Evolutionary conservation across 1,140 invertebrate genomes (phyloP).

Genomic region (Drosophila lacertosa): DNA sequence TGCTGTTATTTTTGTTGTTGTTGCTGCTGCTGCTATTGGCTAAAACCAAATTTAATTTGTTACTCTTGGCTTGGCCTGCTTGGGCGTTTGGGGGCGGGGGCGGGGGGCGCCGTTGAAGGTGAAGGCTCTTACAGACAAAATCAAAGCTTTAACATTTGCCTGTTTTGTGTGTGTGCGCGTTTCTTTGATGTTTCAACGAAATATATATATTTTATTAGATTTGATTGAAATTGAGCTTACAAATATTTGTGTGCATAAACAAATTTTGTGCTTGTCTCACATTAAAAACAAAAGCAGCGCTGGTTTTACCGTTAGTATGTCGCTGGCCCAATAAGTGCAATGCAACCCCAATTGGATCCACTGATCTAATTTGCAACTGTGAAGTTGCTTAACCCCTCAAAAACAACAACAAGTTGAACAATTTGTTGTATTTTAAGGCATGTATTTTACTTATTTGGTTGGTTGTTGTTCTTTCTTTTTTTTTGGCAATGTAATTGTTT

Average conservation of each 20-base stretch:
- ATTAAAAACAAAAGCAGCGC: background rate
- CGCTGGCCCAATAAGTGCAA: background rate
- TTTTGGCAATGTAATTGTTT: constrained; percentile 64
- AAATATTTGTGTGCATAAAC: constrained; percentile 2
- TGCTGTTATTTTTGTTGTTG: constrained; percentile 39
- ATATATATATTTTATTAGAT: constrained; percentile 59
- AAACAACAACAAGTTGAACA: background rate
- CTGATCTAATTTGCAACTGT: background rate
- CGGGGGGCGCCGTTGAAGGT: constrained; percentile 8
- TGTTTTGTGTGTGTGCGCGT: constrained; percentile 16
- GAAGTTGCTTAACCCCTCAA: constrained; percentile 1
- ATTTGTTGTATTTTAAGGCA: background rate
- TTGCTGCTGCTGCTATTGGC: constrained; percentile 60
- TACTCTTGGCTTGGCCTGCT: too few species aligned
- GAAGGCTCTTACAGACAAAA: constrained; percentile 36
- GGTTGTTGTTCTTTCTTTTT: too few species aligned
- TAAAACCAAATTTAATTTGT: constrained; percentile 82
- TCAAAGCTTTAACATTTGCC: constrained; percentile 39
- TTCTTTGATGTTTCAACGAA: constrained; percentile 67
- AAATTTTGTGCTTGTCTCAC: background rate
- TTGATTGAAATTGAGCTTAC: constrained; percentile 57
- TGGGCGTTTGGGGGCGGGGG: background rate
- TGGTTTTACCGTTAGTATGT: constrained; percentile 1
- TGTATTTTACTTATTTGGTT: too few species aligned
- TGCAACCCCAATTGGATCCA: background rate